Conservation (phyloP, 2,888 invertebrate species). For the Synanthedon tipuliformis region DNA sequence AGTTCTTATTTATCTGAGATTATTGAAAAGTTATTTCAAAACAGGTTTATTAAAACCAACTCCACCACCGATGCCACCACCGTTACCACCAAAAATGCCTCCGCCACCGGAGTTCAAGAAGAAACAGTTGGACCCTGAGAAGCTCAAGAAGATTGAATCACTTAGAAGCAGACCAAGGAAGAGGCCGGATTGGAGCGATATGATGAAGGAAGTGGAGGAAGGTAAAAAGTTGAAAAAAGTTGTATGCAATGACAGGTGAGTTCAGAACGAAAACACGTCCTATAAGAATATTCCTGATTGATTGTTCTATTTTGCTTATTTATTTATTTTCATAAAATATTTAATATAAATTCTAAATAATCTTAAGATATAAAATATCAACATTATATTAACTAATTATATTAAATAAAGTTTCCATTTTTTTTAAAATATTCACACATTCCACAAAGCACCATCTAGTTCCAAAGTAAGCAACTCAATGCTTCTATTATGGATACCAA, state of each 20-base stretch:
- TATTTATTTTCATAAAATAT: no score
- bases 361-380: no score
- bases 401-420: no score
- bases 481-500: no score
- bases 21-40: slow-evolving; percentile 1
- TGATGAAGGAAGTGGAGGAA: slow-evolving; percentile 92
- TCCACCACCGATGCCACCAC: slow-evolving; percentile 77
- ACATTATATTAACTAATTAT: no score
- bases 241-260: slow-evolving; percentile 83
- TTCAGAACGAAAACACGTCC: neutral
- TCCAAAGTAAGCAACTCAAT: no score
- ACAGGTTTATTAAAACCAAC: slow-evolving; percentile 58
- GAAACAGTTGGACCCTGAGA: slow-evolving; percentile 68
- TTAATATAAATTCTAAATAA: no score
- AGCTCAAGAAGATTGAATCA: slow-evolving; percentile 77
- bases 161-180: slow-evolving; percentile 81
- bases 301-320: neutral
- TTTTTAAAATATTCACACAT: no score
- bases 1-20: no score
- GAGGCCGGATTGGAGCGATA: slow-evolving; percentile 88
- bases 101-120: slow-evolving; percentile 72
- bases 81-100: slow-evolving; percentile 77
- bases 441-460: no score
- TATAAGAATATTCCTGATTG: neutral
- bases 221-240: slow-evolving; percentile 84